These are phyloP conservation scores for Centropus unirufus DNA, from an alignment of 2,113 vertebrate genomes.

Conservation along the genomic window DNA sequence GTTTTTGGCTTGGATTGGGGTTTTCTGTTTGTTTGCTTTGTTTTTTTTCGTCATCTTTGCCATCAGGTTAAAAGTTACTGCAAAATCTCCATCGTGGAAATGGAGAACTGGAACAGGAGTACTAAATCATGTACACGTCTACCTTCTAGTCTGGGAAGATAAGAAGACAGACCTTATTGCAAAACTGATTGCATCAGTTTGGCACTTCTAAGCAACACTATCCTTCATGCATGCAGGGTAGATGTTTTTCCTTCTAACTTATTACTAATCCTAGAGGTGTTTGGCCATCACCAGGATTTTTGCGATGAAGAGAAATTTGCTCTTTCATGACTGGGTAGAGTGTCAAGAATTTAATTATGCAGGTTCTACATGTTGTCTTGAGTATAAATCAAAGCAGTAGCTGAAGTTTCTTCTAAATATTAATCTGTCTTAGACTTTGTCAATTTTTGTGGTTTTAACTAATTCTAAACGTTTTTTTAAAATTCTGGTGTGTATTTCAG, in stretches of 20 bases:
- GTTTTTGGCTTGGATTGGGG: background rate
- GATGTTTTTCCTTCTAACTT: background rate
- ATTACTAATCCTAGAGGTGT: background rate
- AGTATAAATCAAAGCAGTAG: background rate
- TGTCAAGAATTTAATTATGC: background rate
- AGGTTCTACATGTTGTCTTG: background rate
- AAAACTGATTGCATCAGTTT: background rate
- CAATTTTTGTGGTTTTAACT: background rate
- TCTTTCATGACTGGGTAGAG: background rate
- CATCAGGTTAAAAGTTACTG: background rate
- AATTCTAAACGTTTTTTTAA: background rate
- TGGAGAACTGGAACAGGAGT: background rate
- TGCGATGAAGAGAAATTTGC: background rate
- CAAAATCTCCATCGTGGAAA: background rate
- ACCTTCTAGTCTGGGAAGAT: fast-evolving
- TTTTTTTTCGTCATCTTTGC: fast-evolving
- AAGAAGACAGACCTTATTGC: background rate
- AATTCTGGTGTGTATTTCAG: background rate
- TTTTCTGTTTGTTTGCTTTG: background rate
- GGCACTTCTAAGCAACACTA: background rate
- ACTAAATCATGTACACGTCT: background rate
- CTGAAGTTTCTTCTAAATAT: background rate
- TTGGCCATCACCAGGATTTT: background rate
- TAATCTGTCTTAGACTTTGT: background rate
- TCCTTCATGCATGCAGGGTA: fast-evolving